Conservation (phyloP, 2,888 invertebrate species). For the Bombyx huttoni region DNA sequence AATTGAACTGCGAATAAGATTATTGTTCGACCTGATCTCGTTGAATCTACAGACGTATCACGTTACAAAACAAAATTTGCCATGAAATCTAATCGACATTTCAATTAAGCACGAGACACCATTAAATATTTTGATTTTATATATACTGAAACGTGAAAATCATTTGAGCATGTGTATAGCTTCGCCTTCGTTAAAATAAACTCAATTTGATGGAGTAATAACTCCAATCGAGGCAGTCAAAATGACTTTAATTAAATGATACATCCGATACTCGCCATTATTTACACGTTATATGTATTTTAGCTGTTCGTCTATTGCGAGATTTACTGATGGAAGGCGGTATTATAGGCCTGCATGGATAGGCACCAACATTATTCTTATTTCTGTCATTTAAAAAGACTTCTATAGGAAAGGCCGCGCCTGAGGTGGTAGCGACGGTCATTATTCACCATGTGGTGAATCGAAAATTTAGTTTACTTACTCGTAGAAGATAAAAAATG, state of each 20-base stretch:
- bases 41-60: too few species aligned
- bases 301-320: not conserved
- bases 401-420: too few species aligned
- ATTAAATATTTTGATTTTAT: not conserved
- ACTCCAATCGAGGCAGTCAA: not conserved
- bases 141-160: not conserved
- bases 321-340: not conserved
- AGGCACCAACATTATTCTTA: too few species aligned
- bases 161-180: not conserved
- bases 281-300: not conserved
- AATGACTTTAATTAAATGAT: not conserved
- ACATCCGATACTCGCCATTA: not conserved
- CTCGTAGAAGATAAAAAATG: too few species aligned
- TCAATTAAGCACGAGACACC: not conserved
- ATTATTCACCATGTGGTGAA: too few species aligned
- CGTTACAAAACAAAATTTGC: too few species aligned
- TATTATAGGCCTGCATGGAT: too few species aligned
- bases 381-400: too few species aligned
- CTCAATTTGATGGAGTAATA: constrained; percentile 6
- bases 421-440: too few species aligned
- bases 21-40: too few species aligned
- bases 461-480: too few species aligned
- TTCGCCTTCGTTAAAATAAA: constrained; percentile 3
- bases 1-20: too few species aligned
- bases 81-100: not conserved